Evolutionary conservation across 2,797 vertebrate genomes (phyloP).

Genomic region (Sus cebifrons): DNA sequence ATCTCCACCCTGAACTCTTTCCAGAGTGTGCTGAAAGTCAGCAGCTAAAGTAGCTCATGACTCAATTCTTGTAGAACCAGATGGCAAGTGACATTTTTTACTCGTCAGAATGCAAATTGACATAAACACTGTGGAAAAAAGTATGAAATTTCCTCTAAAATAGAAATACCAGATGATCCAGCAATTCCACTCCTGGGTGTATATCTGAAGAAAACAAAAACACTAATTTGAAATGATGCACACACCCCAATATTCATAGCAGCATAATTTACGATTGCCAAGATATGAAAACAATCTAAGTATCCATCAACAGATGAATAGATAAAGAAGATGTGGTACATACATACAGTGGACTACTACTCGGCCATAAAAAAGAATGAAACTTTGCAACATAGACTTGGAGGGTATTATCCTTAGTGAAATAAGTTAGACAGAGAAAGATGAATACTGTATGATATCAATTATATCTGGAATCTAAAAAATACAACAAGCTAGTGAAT

Average conservation of each 20-base stretch:
- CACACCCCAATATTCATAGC: too few species aligned
- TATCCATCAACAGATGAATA: too few species aligned
- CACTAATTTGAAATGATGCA: too few species aligned
- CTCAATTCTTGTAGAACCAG: background rate
- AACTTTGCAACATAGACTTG: background rate
- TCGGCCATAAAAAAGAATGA: background rate
- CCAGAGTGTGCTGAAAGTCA: background rate
- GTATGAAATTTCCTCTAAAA: too few species aligned
- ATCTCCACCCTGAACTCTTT: background rate
- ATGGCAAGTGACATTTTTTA: background rate
- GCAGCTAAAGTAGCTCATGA: background rate
- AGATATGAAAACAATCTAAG: too few species aligned
- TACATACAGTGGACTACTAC: background rate
- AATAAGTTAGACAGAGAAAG: background rate
- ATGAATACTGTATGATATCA: too few species aligned
- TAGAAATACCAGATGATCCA: too few species aligned
- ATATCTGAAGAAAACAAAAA: too few species aligned
- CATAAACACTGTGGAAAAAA: background rate
- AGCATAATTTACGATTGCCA: too few species aligned
- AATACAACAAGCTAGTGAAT: background rate
- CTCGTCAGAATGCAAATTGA: background rate
- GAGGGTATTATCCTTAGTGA: background rate
- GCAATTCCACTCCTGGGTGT: too few species aligned
- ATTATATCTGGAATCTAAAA: background rate
- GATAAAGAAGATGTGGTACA: background rate